Conservation (phyloP, 2,113 vertebrate species). For the Megaptera novaeangliae region DNA sequence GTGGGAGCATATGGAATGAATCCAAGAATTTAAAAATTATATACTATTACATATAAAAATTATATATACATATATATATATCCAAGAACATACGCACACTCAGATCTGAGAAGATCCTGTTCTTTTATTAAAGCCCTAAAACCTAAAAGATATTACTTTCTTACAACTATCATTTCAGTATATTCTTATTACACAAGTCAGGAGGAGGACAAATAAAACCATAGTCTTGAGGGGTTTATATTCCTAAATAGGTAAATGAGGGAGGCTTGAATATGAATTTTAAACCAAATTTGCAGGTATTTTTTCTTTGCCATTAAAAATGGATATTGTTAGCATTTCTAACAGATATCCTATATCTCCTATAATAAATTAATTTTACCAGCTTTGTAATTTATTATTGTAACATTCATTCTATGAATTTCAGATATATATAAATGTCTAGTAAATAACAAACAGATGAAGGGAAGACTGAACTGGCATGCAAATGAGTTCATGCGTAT, state of each 20-base stretch:
- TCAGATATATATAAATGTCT: neutral
- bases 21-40: neutral
- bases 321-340: neutral
- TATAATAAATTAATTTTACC: neutral
- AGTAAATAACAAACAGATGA: neutral
- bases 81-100: neutral
- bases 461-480: neutral
- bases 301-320: conserved; percentile 27
- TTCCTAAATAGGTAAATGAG: neutral
- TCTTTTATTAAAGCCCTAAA: conserved; percentile 30
- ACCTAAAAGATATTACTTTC: neutral
- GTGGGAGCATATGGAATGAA: neutral
- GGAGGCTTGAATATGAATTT: neutral
- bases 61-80: neutral
- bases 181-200: neutral
- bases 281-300: neutral
- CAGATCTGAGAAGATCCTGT: neutral
- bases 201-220: neutral
- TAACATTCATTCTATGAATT: neutral
- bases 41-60: neutral
- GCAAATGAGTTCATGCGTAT: neutral
- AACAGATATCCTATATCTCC: neutral
- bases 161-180: neutral
- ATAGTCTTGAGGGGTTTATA: neutral
- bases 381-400: neutral